Percentiles rank a stretch among this genome's conserved stretches.
Conservation (phyloP, 2,888 invertebrate genomes). For the Carterocephalus palaemon region DNA sequence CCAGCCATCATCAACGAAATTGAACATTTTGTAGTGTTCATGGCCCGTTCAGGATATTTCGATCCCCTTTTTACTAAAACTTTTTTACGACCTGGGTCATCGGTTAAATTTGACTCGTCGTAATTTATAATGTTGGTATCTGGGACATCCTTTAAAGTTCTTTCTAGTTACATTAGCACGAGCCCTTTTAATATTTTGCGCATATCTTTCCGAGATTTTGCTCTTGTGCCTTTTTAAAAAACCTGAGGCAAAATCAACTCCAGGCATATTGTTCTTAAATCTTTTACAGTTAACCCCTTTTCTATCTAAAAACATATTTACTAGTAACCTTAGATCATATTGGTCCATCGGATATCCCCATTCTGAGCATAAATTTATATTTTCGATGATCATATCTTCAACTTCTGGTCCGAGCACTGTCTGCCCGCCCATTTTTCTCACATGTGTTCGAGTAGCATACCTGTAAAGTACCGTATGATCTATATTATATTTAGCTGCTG, state of each 20-base stretch:
- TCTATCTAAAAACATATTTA: too few relatives aligned
- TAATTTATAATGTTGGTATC: slow-evolving; percentile 21
- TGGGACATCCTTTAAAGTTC: background rate
- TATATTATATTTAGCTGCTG: too few relatives aligned
- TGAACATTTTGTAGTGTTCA: slow-evolving; percentile 37
- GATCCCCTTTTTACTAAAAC: slow-evolving; percentile 34
- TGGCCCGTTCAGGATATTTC: slow-evolving; percentile 41
- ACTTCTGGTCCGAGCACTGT: background rate
- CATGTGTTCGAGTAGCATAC: background rate
- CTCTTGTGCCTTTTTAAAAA: background rate
- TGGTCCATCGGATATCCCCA: background rate
- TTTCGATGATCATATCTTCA: background rate
- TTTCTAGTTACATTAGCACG: background rate
- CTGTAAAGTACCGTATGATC: background rate
- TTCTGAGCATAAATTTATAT: background rate
- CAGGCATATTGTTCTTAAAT: slow-evolving; percentile 1
- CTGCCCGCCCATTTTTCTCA: background rate
- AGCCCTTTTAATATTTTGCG: background rate
- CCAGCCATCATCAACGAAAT: slow-evolving; percentile 48
- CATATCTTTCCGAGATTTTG: background rate
- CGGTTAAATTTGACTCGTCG: slow-evolving; percentile 28
- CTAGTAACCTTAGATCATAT: too few relatives aligned
- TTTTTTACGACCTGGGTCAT: slow-evolving; percentile 31
- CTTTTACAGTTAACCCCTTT: background rate
- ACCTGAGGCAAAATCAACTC: background rate